Evolutionary conservation across 1,140 invertebrate genomes (phyloP), one percentile per base, ranked within the genome.

Genomic region (Capitella teleta): DNA sequence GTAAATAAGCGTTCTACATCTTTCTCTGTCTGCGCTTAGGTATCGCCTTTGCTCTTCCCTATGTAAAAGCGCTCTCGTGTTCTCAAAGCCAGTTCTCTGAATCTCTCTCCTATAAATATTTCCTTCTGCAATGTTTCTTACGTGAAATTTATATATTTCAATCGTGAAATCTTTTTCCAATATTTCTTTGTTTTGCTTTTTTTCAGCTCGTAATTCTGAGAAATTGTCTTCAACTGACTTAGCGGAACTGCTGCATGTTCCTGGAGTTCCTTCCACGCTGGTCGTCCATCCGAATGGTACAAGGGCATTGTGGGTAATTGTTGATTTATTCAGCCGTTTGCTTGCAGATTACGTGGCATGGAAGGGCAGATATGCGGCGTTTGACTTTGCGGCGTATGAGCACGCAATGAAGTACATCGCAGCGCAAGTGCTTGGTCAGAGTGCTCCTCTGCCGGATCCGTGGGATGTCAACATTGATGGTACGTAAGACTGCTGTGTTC

Each of bases 351-450:
- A 68, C 57, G 65, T 72, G 24, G 60, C 61, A 14, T 72, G 67
- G 68, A 68, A 69, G 55, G 69, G 69, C 1, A 57, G 67, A 12
- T 69, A 69, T 55, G 61, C 64, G 57, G 61, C 64, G 5, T 63
- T 57, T 54, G 66, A 70, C 54, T 70, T 68, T 43, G 48, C 58
- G 48, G 49, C 59, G 3, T 69, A 67, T 55, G 52, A 59, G 37
- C 56, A 58, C 16, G 68, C 68, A 52, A 62, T 72, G 61, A 32
- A 58, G 6, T 63, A 66, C 54, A 36, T 52, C 42, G 19, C 38
- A 10, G 2, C 41, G n/a, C 38, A 28, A 41, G 23, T 28, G 2
- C 32, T 51, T 10, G 28, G 28, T 2, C 38, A 43, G 28, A 32
- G 18, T 12, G 38, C 18, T 24, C 49, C 49, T 5, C 14, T n/a